Percentiles rank a stretch among this genome's conserved stretches.
Conservation (phyloP, 2,888 invertebrate genomes). For the Brenthis hecate region DNA sequence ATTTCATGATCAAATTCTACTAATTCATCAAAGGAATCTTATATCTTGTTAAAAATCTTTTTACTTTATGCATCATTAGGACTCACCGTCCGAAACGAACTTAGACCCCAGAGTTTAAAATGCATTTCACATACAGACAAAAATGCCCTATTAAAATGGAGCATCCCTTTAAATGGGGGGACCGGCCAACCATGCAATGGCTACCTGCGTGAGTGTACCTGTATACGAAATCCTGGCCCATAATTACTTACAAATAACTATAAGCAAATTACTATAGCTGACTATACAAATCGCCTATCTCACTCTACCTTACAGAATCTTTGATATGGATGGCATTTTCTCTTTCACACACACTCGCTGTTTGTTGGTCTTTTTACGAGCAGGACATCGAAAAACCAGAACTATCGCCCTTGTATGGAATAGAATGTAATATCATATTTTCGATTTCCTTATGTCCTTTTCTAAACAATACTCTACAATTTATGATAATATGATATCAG, state of each 20-base stretch:
- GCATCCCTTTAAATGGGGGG: conserved; percentile 75
- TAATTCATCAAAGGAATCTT: conserved; percentile 7
- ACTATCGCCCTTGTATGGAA: conserved; percentile 35
- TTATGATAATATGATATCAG: neutral
- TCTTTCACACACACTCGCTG: conserved; percentile 67
- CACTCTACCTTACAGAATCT: conserved; percentile 60
- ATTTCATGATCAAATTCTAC: neutral
- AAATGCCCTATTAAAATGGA: conserved; percentile 56
- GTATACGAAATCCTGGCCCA: conserved; percentile 72
- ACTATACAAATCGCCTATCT: conserved; percentile 52
- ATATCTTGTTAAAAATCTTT: conserved; percentile 31
- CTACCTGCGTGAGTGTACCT: conserved; percentile 67
- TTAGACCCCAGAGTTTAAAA: conserved; percentile 60
- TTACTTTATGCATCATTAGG: conserved; percentile 68
- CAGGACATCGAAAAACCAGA: conserved; percentile 53
- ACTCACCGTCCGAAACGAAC: conserved; percentile 65
- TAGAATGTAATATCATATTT: conserved; percentile 31
- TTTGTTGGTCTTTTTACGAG: conserved; percentile 65
- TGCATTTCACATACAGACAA: conserved; percentile 58
- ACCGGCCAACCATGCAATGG: conserved; percentile 72
- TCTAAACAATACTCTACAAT: neutral
- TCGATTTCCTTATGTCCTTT: conserved; percentile 13
- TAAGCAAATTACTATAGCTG: conserved; percentile 62
- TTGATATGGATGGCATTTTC: conserved; percentile 43
- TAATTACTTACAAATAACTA: conserved; percentile 67